A percentile compares a stretch with the other conserved stretches of the same genome.
Evolutionary conservation across 2,888 invertebrate genomes (phyloP).

Genomic region (Microplitis manilae): DNA sequence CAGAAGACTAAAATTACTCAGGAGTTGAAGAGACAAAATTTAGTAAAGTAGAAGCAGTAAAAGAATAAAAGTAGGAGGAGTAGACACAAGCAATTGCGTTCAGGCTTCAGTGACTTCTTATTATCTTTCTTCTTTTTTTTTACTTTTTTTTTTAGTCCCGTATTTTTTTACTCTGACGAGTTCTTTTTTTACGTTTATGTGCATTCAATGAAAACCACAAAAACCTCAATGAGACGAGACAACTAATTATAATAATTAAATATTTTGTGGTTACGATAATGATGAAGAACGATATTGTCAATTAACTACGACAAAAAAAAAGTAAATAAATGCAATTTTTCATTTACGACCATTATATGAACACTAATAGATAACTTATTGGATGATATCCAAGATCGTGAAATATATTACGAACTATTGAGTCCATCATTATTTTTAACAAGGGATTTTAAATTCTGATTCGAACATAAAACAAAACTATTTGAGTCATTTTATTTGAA

Average conservation of each 20-base stretch:
- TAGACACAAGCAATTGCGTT: not conserved
- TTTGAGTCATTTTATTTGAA: not conserved
- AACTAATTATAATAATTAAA: not conserved
- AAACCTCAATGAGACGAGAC: slow-evolving; percentile 3
- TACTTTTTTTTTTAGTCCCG: not conserved
- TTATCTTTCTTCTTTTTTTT: slow-evolving; percentile 5
- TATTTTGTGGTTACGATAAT: slow-evolving; percentile 4
- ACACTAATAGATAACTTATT: not conserved
- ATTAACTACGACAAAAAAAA: not conserved
- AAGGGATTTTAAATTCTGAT: not conserved
- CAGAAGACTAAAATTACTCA: slow-evolving; percentile 34
- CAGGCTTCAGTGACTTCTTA: slow-evolving; percentile 34
- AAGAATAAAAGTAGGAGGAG: slow-evolving; percentile 17
- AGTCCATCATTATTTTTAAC: not conserved
- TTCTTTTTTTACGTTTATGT: slow-evolving; percentile 7
- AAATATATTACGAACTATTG: not conserved
- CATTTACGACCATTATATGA: too few species aligned
- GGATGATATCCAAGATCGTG: not conserved
- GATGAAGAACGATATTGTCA: not conserved
- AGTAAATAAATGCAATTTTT: too few species aligned
- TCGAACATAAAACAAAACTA: not conserved
- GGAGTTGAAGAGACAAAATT: slow-evolving; percentile 1
- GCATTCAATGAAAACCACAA: not conserved
- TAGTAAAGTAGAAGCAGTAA: slow-evolving; percentile 5
- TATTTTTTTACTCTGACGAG: not conserved